These are phyloP conservation scores for Penaeus indicus DNA, from an alignment of 1,140 invertebrate species.

Conservation along the genomic window DNA sequence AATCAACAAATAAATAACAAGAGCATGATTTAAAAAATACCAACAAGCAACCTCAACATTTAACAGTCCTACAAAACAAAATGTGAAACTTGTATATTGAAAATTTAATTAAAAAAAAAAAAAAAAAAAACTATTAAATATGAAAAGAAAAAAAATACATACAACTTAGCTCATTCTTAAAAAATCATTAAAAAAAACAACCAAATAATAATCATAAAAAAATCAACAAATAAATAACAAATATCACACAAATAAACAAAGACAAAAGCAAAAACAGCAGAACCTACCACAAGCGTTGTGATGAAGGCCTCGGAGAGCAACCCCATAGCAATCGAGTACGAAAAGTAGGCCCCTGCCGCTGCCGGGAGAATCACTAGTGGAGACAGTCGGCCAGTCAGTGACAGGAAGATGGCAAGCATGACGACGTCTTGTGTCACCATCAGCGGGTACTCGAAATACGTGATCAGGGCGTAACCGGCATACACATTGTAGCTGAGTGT, in stretches of 20 bases:
- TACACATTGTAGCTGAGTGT: conserved; percentile 56
- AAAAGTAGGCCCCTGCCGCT: conserved; percentile 34
- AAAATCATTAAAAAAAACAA: too few relatives aligned
- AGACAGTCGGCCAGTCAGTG: conserved; percentile 37
- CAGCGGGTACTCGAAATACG: conserved; percentile 52
- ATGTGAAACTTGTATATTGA: too few relatives aligned
- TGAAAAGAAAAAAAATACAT: too few relatives aligned
- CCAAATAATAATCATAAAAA: too few relatives aligned
- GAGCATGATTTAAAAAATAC: too few relatives aligned
- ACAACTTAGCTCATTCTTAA: too few relatives aligned
- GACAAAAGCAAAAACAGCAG: neutral
- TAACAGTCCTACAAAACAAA: too few relatives aligned
- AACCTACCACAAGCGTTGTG: conserved; percentile 52
- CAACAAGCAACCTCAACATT: too few relatives aligned
- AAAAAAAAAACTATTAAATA: too few relatives aligned
- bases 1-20: too few relatives aligned
- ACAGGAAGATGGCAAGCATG: conserved; percentile 48
- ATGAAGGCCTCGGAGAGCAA: conserved; percentile 36
- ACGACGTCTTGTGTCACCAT: conserved; percentile 50
- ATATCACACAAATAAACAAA: neutral
- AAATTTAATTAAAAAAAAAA: too few relatives aligned
- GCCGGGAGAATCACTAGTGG: conserved; percentile 24
- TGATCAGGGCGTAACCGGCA: conserved; percentile 38
- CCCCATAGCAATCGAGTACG: conserved; percentile 44
- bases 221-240: too few relatives aligned